A percentile compares a stretch with the other conserved stretches of the same genome.
phyloP scores from a whole-genome alignment of 1,140 invertebrate species.

The Drosophila prosaltans region DNA sequence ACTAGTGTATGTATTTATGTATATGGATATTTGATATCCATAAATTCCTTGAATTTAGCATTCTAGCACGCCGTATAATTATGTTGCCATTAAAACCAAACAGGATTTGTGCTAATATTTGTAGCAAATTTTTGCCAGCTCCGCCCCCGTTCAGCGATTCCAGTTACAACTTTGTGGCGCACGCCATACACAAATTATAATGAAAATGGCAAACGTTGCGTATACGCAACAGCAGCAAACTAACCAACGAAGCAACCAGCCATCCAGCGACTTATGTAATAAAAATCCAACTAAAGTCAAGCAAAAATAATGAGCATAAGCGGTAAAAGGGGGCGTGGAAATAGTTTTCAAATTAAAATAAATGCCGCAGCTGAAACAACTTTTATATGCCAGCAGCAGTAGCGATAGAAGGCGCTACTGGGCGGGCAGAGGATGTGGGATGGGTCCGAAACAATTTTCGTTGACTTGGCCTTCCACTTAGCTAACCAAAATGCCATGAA shows the following conservation, averaged over 20 bases:
- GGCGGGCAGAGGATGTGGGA: not conserved
- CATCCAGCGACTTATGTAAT: slow-evolving; percentile 58
- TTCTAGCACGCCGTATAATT: slow-evolving; percentile 55
- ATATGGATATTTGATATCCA: not conserved
- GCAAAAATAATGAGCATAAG: slow-evolving; percentile 75
- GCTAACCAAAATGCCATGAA: slow-evolving; percentile 73
- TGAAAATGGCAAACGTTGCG: slow-evolving; percentile 59
- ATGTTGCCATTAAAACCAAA: slow-evolving; percentile 65
- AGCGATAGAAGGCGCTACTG: not conserved
- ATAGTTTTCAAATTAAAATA: slow-evolving; percentile 82
- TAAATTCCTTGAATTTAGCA: slow-evolving; percentile 8
- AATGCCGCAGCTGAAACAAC: slow-evolving; percentile 76
- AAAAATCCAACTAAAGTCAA: slow-evolving; percentile 77
- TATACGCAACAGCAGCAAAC: slow-evolving; percentile 60
- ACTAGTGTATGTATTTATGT: not conserved
- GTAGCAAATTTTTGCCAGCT: slow-evolving; percentile 54
- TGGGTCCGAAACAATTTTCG: slow-evolving; percentile 17
- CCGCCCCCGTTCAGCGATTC: slow-evolving; percentile 1
- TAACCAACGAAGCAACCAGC: not conserved
- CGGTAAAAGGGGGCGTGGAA: slow-evolving; percentile 48
- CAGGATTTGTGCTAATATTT: slow-evolving; percentile 60
- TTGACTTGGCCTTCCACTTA: slow-evolving; percentile 53
- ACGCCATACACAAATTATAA: slow-evolving; percentile 79
- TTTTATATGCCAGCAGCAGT: slow-evolving; percentile 59
- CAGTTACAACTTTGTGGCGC: slow-evolving; percentile 23